Percentiles rank a stretch among this genome's conserved stretches.
Conservation (phyloP, 2,113 vertebrate species). For the Fulmarus glacialis region DNA sequence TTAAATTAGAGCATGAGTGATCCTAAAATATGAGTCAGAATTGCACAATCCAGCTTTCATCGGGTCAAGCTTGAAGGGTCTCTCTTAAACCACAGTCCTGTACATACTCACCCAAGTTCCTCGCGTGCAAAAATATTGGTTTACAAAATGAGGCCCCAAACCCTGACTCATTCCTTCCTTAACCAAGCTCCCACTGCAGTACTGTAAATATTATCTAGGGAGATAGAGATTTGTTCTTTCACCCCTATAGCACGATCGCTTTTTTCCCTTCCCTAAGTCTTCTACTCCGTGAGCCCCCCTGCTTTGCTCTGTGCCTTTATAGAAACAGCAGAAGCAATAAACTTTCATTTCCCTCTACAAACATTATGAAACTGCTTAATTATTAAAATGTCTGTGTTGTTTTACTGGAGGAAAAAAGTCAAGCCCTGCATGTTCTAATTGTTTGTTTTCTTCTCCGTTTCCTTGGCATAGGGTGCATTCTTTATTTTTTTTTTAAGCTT, state of each 20-base stretch:
- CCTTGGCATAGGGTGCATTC: not conserved
- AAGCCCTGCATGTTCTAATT: not conserved
- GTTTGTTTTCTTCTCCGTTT: conserved; percentile 54
- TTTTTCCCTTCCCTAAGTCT: not conserved
- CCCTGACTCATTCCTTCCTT: not conserved
- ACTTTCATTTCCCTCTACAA: conserved; percentile 44
- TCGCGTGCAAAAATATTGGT: not conserved
- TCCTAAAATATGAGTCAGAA: conserved; percentile 4
- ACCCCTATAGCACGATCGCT: not conserved
- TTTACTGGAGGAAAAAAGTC: conserved; percentile 35
- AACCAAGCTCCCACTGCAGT: not conserved
- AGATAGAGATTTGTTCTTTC: not conserved
- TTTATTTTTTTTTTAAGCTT: not conserved
- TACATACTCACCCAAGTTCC: not conserved
- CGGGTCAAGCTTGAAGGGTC: not conserved
- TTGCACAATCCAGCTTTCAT: not conserved
- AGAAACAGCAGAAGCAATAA: conserved; percentile 29
- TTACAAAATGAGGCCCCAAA: not conserved
- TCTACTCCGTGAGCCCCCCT: not conserved
- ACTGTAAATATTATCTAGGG: conserved; percentile 14
- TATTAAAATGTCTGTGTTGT: conserved; percentile 52
- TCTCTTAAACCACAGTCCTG: not conserved
- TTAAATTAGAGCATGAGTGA: conserved; percentile 8
- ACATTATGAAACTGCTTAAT: conserved; percentile 39
- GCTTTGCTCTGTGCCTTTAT: not conserved